Base-by-base conservation (phyloP, 2,113 vertebrate genomes). In the Gulo gulo region DNA sequence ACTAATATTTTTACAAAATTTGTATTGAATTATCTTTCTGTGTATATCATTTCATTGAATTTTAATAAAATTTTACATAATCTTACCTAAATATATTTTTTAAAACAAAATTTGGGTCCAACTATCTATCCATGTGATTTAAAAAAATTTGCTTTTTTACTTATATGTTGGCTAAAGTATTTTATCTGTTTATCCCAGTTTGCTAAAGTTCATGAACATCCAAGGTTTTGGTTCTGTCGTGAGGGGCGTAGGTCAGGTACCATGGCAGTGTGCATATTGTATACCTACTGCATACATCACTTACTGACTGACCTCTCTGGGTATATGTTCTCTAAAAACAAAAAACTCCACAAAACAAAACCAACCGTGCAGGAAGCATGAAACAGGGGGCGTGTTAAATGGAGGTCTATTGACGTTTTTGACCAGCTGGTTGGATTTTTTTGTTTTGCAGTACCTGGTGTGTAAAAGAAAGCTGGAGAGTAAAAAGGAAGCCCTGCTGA, bases 381-480 rank as follows among this genome's bases (percentile, higher is more conserved):
- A 18, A 8, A n/a, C 6, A 9, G 7, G 2, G 21, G 0, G 9
- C 1, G 7, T 18, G 24, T 34, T 7, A 10, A 11, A 5, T 3
- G 4, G 59, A 31, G 39, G 23, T 26, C 50, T 0, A 3, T 0
- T 0, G 9, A 31, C 0, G 15, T 12, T 26, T n/a, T 39, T 94
- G 59, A 96, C 55, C 24, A 0, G 7, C 18, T 0, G 0, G 31
- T 2, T 15, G 34, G 76, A 59, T 84, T 82, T 92, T 83, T 71
- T 78, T 98, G 39, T 94, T 96, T 85, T 96, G 39, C 98, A 99
- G 99, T 99, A 99, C 96, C 97, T 99, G n/a, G 99, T 99, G 55
- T 99, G 99, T 92, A 99, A 99, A 95, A 98, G 99, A 94, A 99
- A 99, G 98, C 98, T 99, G 0, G 99, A 99, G 97, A 99, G 99